Evolutionary conservation across 2,113 vertebrate species (phyloP), one percentile per base, ranked within the genome.

Genomic region (Dicerorhinus sumatrensis): DNA sequence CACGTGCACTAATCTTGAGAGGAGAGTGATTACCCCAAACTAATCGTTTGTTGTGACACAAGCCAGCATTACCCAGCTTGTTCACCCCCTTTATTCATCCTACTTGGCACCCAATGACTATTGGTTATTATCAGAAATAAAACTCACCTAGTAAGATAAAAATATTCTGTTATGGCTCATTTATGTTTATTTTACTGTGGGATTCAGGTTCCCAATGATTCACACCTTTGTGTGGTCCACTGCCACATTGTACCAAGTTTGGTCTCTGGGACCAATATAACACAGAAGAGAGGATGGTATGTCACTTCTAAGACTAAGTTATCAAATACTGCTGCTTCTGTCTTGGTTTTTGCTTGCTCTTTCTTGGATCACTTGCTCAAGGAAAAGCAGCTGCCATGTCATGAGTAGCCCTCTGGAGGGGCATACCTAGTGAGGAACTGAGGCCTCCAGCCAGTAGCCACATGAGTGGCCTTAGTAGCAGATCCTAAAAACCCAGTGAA

Each of bases 1-100:
- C 0, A 9, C 0, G 1, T 2, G 1, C 0, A n/a, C 27, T 2
- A 0, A 14, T 12, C 29, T 76, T 12, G 42, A 75, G 21, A 16
- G 3, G 13, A 17, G 23, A 31, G 13, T 16, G 54, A 27, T 25
- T 14, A 29, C 10, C 23, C 10, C 39, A 3, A 18, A 46, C 3
- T 17, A n/a, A 5, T 20, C 5, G 8, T 21, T 17, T 6, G n/a
- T 56, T 58, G 56, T 16, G 23, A 77, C 23, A 20, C 16, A 67
- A 58, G 14, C 54, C 14, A 9, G 33, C 14, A 1, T 85, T 27
- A 21, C 23, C 6, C 27, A 58, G n/a, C 17, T 72, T 77, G 27
- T 6, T 79, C 4, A 25, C 2, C 31, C 8, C 14, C 58, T 56
- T 60, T 18, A n/a, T 36, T 31, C 9, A 21, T 69, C 25, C n/a